These are phyloP conservation scores for Cryptops parisi DNA, from an alignment of 2,888 invertebrate species.

Conservation along the genomic window DNA sequence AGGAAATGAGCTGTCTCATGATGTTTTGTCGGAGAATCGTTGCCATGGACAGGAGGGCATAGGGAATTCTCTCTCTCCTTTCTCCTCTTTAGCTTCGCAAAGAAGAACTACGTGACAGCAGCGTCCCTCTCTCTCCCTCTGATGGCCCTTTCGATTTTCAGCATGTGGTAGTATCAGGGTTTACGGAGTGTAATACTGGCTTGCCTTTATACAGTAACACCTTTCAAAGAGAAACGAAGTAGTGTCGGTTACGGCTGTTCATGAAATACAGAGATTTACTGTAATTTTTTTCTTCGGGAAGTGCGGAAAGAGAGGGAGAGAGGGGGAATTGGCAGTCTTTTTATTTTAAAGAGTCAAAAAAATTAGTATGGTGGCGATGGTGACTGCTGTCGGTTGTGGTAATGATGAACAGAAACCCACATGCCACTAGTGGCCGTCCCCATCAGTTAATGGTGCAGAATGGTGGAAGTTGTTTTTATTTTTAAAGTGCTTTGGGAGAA, in stretches of 20 bases:
- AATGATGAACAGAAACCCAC: conserved; percentile 3
- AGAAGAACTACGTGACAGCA: not conserved
- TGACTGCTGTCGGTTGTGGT: conserved; percentile 1
- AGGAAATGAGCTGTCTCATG: too few species aligned
- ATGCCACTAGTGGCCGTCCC: conserved; percentile 8
- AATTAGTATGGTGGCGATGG: conserved; percentile 4
- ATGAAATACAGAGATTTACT: not conserved
- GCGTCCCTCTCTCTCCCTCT: not conserved
- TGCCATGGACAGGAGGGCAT: too few species aligned
- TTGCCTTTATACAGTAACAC: conserved; percentile 13
- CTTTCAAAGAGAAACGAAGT: conserved; percentile 5
- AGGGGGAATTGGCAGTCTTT: conserved; percentile 5
- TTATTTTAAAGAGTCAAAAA: not conserved
- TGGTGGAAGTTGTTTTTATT: conserved; percentile 7
- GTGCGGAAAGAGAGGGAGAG: conserved; percentile 2
- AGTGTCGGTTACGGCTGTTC: conserved; percentile 1
- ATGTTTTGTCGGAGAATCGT: too few species aligned
- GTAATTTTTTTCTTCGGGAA: not conserved
- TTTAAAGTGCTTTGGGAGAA: conserved; percentile 3
- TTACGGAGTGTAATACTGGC: not conserved
- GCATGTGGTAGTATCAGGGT: conserved; percentile 4
- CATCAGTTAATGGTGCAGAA: conserved; percentile 10
- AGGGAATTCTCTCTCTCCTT: too few species aligned
- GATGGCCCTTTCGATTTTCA: conserved; percentile 1
- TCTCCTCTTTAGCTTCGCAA: not conserved